Evolutionary conservation across 1,140 invertebrate genomes (phyloP).

Genomic region (Caenorhabditis brenneri): DNA sequence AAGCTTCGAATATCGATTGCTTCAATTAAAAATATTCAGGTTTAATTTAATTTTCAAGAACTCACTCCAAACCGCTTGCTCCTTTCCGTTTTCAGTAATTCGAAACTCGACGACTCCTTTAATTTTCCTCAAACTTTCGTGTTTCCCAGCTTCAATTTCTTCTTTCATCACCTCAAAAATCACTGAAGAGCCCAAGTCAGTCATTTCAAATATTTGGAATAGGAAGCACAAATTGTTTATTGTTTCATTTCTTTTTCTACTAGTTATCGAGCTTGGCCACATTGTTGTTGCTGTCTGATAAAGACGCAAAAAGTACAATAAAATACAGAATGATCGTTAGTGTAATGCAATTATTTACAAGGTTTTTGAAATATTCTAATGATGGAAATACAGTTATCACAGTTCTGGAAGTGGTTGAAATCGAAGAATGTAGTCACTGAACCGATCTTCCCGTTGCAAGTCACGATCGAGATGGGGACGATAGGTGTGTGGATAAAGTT

Average conservation of each 20-base stretch:
- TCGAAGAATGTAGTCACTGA: constrained; percentile 18
- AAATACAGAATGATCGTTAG: background rate
- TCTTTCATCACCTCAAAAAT: too few species aligned
- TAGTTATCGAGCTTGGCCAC: background rate
- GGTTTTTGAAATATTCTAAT: background rate
- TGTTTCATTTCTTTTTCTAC: background rate
- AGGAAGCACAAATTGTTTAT: background rate
- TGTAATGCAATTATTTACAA: background rate
- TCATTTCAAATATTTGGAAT: background rate
- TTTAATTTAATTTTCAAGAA: too few species aligned
- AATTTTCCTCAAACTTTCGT: too few species aligned
- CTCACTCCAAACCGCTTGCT: too few species aligned
- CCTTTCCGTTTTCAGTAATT: too few species aligned
- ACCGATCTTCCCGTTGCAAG: background rate
- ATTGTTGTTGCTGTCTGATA: constrained; percentile 1
- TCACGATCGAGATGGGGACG: constrained; percentile 25
- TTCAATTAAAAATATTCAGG: too few species aligned
- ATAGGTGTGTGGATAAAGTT: constrained; percentile 11
- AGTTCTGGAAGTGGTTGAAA: background rate
- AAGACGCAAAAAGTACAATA: background rate
- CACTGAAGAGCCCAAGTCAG: too few species aligned
- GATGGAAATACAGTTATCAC: background rate
- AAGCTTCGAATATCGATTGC: too few species aligned
- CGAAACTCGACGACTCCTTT: too few species aligned
- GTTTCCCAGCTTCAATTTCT: too few species aligned